Percentiles rank a stretch among this genome's conserved stretches.
phyloP scores from a whole-genome alignment of 1,140 invertebrate genomes.

The Pogonomyrmex barbatus region DNA sequence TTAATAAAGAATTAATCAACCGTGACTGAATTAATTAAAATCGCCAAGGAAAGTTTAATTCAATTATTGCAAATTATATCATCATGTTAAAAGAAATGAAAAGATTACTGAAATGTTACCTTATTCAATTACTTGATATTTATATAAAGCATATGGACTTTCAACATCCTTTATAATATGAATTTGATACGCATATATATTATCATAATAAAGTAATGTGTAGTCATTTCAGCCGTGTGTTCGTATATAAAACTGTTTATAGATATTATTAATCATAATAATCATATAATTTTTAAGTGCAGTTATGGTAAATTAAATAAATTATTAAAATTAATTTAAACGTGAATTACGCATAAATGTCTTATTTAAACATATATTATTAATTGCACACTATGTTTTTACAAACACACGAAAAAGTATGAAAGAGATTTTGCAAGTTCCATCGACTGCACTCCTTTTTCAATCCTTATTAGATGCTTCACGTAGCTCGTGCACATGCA shows the following conservation, averaged over 20 bases:
- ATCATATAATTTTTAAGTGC: background rate
- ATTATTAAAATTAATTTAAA: background rate
- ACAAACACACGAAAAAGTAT: background rate
- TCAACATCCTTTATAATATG: background rate
- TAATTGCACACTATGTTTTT: background rate
- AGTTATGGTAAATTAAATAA: background rate
- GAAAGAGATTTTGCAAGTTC: background rate
- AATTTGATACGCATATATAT: constrained; percentile 25
- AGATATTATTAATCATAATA: background rate
- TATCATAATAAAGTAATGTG: constrained; percentile 13
- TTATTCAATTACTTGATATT: background rate
- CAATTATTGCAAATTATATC: background rate
- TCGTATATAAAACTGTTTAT: background rate
- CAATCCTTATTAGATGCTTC: background rate
- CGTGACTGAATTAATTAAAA: background rate
- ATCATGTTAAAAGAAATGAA: background rate
- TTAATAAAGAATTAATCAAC: background rate
- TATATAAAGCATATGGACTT: background rate
- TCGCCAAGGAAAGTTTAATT: background rate
- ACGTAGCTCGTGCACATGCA: constrained; percentile 45
- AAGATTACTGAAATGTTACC: background rate
- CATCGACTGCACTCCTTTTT: background rate
- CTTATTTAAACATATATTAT: constrained; percentile 23
- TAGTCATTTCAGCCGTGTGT: background rate
- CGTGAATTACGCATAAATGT: background rate